Conservation (phyloP, 2,888 invertebrate genomes). For the Pogonocherus hispidulus region DNA sequence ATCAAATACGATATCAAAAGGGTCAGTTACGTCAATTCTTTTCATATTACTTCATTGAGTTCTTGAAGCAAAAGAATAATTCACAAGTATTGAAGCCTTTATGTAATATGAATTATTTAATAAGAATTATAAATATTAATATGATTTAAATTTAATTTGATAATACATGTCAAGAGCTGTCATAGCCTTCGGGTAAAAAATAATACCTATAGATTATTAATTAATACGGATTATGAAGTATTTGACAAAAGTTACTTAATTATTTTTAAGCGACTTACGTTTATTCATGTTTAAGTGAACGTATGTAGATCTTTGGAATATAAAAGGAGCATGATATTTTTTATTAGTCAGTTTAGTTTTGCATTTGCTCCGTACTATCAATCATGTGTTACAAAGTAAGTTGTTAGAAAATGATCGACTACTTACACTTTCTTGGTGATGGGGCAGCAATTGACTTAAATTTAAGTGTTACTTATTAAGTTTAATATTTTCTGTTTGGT, state of each 20-base stretch:
- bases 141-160: neutral
- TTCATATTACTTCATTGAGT: neutral
- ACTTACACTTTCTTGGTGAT: too few relatives aligned
- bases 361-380: neutral
- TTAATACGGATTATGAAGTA: conserved; percentile 13
- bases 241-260: conserved; percentile 19
- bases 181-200: neutral
- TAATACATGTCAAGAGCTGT: neutral
- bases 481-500: too few relatives aligned
- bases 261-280: neutral
- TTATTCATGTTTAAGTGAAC: neutral
- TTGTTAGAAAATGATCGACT: neutral
- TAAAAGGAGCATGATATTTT: conserved; percentile 1
- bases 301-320: neutral
- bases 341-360: neutral
- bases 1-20: too few relatives aligned
- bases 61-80: neutral
- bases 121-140: conserved; percentile 12
- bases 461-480: too few relatives aligned
- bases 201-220: conserved; percentile 6
- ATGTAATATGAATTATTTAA: neutral
- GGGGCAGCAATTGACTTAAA: too few relatives aligned
- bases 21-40: too few relatives aligned
- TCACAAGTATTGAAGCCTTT: neutral
- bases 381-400: conserved; percentile 11